These are phyloP conservation scores for Callopanchax toddi DNA, from an alignment of 2,113 vertebrate genomes.

Conservation along the genomic window DNA sequence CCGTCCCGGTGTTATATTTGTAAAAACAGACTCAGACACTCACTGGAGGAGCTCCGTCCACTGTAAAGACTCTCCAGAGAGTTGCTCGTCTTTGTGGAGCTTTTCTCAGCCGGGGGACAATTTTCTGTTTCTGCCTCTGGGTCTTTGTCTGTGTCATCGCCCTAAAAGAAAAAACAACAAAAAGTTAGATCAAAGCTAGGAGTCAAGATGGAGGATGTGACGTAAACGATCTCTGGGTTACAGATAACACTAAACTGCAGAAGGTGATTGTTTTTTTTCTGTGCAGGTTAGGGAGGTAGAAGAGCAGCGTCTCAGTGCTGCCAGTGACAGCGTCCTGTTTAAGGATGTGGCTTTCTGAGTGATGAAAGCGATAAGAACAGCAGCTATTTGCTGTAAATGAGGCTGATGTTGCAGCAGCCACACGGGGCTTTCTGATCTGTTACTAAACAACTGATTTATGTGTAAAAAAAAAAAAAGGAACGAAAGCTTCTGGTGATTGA, in stretches of 20 bases:
- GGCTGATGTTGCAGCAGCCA: not conserved
- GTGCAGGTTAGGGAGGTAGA: not conserved
- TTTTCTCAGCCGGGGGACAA: conserved; percentile 75
- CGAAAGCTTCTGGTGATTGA: too few species aligned
- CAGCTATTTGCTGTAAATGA: conserved; percentile 4
- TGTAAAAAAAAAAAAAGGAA: not conserved
- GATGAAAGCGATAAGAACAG: conserved; percentile 39
- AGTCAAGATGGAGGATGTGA: not conserved
- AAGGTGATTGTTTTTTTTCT: not conserved
- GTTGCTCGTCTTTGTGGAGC: conserved; percentile 81
- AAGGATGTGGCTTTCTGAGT: conserved; percentile 55
- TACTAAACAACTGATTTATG: not conserved
- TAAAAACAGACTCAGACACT: too few species aligned
- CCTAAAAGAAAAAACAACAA: conserved; percentile 66
- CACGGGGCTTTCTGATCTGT: conserved; percentile 1
- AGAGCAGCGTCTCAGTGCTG: not conserved
- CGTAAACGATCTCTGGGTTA: conserved; percentile 1
- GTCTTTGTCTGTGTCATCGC: conserved; percentile 81
- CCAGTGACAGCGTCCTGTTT: not conserved
- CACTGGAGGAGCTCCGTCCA: conserved; percentile 91
- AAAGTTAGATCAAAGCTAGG: not conserved
- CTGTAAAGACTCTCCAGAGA: conserved; percentile 93
- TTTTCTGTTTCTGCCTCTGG: conserved; percentile 80
- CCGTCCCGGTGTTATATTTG: not conserved
- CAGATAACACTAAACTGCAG: not conserved